Percentiles rank a stretch among this genome's conserved stretches.
These are phyloP conservation scores for Cariama cristata DNA, from an alignment of 2,113 vertebrate genomes.

Conservation along the genomic window DNA sequence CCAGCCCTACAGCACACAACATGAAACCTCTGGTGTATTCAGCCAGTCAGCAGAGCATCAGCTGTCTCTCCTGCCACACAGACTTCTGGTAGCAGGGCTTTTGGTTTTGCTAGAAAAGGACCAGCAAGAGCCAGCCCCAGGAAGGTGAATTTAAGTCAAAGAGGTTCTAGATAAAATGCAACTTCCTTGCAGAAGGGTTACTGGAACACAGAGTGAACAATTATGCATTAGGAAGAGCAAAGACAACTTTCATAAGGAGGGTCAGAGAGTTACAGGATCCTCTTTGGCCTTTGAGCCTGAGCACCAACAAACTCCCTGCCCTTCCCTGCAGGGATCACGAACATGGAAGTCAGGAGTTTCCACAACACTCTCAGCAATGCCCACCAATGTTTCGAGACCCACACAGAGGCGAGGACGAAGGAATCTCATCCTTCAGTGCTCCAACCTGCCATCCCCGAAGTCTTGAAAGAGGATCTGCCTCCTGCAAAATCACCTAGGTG, in stretches of 20 bases:
- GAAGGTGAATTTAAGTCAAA: background rate
- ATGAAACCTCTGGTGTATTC: fast-evolving
- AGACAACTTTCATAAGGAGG: background rate
- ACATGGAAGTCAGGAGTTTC: fast-evolving
- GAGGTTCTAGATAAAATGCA: background rate
- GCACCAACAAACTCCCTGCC: background rate
- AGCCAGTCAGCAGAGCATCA: background rate
- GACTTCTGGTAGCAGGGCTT: background rate
- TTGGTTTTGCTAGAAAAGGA: background rate
- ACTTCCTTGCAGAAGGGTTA: background rate
- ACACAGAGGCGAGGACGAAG: fast-evolving
- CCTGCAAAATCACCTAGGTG: background rate
- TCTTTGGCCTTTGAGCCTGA: background rate
- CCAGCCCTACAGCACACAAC: background rate
- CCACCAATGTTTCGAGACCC: background rate
- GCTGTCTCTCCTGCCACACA: background rate
- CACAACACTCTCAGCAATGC: fast-evolving
- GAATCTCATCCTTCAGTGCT: background rate
- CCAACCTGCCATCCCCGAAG: background rate
- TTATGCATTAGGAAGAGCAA: background rate
- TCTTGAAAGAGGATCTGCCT: background rate
- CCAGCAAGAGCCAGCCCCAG: background rate
- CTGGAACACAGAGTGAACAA: background rate
- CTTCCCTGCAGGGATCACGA: fast-evolving
- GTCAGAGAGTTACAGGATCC: background rate